Base-by-base conservation (phyloP, 2,888 invertebrate genomes). In the Cremastinae sp. region DNA sequence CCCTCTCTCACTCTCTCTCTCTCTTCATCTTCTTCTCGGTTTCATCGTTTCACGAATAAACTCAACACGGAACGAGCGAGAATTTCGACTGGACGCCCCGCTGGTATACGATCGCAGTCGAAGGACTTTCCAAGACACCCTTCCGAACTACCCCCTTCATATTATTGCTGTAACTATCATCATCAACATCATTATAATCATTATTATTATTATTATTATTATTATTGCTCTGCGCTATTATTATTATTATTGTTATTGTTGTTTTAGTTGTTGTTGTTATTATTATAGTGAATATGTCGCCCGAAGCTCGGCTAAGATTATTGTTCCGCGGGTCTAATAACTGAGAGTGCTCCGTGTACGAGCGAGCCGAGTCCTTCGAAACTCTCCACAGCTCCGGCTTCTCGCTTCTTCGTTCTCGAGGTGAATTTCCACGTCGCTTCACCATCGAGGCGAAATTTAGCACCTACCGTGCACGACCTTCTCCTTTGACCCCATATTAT, bases 241-340 rank as follows among this genome's bases (percentile, higher is more conserved):
- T 28, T 28, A 28, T 28, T 14, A 20, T 10, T 18, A 9, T 10
- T 9, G 0, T 49, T 16, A 41, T 47, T 20, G 45, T 41, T 65
- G 47, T 38, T 10, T 14, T 56, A 12, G 36, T 56, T 16, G 14
- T 54, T 12, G 45, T 61, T 66, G 22, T 58, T 43, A 58, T 58
- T 22, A 59, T 51, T 38, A 22, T 38, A 53, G 66, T 36, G 43
- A 38, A 12, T 28, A 22, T 64, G 41, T 68, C 54, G 38, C 28
- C 38, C 20, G 41, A 22, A 41, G 41, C 61, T 54, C 54, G 54
- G 56, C 68, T 54, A 74, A 61, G 61, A 74, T 74, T 56, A 74
- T 74, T 54, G 74, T 68, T 61, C 47, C 61, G 47, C 7, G 43
- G 54, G 59, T 68, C 38, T 56, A 74, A 74, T 68, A 61, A 68